Base-by-base conservation (phyloP, 53 echinoderm and acorn worm genomes). In the Antedon mediterranea region DNA sequence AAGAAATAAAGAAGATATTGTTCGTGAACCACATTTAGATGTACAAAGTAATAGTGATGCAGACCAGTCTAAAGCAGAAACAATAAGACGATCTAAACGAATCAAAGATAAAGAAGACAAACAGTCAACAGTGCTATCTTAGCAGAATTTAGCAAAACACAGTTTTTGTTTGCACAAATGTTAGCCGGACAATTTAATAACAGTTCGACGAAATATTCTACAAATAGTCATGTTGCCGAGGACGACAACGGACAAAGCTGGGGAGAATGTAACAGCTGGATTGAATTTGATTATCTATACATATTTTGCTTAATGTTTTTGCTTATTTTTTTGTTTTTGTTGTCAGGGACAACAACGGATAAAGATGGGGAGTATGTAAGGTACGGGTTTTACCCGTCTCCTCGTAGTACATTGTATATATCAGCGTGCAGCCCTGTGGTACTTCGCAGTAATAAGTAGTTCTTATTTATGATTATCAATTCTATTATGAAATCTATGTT, bases 361-460 rank as follows among this genome's bases (percentile, higher is more conserved):
- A 43, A 72, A 86, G 82, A 82, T 82, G 86, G 86, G 82, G 82
- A 86, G 82, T 82, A 42, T 82, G 82, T 82, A 72, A 86, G 33
- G 29, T 57, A 57, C 23, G 7, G 57, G 57, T 57, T 57, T 57
- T 37, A 37, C n/a, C n/a, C n/a, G n/a, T n/a, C n/a, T n/a, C n/a
- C n/a, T n/a, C n/a, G n/a, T n/a, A n/a, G n/a, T n/a, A n/a, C n/a
- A n/a, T n/a, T n/a, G n/a, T n/a, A n/a, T n/a, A n/a, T n/a, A n/a
- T n/a, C n/a, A n/a, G n/a, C n/a, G n/a, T n/a, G n/a, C n/a, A n/a
- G n/a, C n/a, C n/a, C n/a, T n/a, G n/a, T n/a, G n/a, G n/a, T n/a
- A n/a, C n/a, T n/a, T n/a, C n/a, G n/a, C n/a, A n/a, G n/a, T n/a
- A n/a, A n/a, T n/a, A n/a, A n/a, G n/a, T n/a, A n/a, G n/a, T n/a